Percentiles rank a stretch among this genome's conserved stretches.
These are phyloP conservation scores for Zoanthus solanderi DNA, from an alignment of 92 coral and sea anemone genomes.

Conservation along the genomic window DNA sequence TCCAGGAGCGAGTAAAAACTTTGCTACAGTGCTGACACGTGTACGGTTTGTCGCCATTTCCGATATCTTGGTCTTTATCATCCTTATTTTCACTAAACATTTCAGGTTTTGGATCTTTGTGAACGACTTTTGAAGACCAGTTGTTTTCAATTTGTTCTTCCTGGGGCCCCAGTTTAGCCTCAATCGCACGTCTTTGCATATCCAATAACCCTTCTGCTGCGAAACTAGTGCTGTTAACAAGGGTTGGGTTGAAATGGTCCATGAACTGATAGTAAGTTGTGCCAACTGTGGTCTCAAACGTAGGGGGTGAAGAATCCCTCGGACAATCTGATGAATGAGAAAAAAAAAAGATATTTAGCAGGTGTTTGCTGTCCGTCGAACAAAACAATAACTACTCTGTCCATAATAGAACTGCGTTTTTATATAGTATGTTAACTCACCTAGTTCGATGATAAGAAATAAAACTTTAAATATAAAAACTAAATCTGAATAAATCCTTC, in stretches of 20 bases:
- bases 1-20: conserved; percentile 99
- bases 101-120: conserved; percentile 56
- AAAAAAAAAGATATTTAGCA: neutral
- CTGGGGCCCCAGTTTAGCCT: conserved; percentile 51
- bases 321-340: conserved; percentile 15
- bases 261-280: conserved; percentile 13
- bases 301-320: conserved; percentile 37
- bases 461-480: neutral
- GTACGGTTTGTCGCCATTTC: conserved; percentile 84
- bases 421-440: neutral
- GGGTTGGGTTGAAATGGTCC: conserved; percentile 33
- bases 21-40: conserved; percentile 97
- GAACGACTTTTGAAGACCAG: conserved; percentile 45
- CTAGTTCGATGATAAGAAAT: neutral
- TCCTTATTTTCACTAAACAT: conserved; percentile 76
- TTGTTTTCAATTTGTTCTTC: conserved; percentile 39
- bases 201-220: conserved; percentile 57
- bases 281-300: conserved; percentile 25
- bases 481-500: neutral
- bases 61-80: conserved; percentile 79
- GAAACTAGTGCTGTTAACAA: conserved; percentile 59
- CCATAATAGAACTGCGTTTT: neutral
- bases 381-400: neutral
- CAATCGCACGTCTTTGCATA: conserved; percentile 43
- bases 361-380: conserved; percentile 1